Evolutionary conservation across 2,797 vertebrate species (phyloP).

Genomic region (Enteromius treurensis): DNA sequence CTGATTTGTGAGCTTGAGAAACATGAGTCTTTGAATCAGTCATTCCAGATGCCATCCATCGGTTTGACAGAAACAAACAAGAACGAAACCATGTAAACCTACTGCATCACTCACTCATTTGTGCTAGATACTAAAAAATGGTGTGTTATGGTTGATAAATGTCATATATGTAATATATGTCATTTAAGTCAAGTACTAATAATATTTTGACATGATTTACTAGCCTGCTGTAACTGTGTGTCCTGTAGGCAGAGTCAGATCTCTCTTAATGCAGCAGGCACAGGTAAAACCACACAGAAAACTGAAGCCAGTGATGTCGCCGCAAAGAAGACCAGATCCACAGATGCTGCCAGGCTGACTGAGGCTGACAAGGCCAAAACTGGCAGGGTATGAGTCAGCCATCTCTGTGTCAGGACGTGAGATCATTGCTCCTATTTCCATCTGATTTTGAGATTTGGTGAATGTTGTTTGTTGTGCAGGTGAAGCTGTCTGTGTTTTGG

Average conservation of each 20-base stretch:
- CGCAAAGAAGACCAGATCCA: conserved; percentile 61
- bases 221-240: background rate
- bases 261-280: conserved; percentile 41
- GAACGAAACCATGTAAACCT: background rate
- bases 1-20: background rate
- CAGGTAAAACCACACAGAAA: conserved; percentile 62
- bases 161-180: background rate
- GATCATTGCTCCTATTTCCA: background rate
- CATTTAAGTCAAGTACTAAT: background rate
- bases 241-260: conserved; percentile 46
- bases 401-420: background rate
- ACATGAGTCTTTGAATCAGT: background rate
- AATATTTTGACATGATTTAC: background rate
- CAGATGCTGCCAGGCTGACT: conserved; percentile 83
- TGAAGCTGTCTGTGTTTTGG: conserved; percentile 90
- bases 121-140: background rate
- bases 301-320: conserved; percentile 55
- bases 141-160: background rate
- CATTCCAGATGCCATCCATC: background rate
- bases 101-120: background rate
- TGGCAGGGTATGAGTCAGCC: conserved; percentile 78
- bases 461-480: conserved; percentile 71
- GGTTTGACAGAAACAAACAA: background rate
- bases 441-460: background rate
- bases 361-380: conserved; percentile 93